A percentile compares a stretch with the other conserved stretches of the same genome.
Conservation (phyloP, 2,888 invertebrate species). For the Drosophila ochracea region DNA sequence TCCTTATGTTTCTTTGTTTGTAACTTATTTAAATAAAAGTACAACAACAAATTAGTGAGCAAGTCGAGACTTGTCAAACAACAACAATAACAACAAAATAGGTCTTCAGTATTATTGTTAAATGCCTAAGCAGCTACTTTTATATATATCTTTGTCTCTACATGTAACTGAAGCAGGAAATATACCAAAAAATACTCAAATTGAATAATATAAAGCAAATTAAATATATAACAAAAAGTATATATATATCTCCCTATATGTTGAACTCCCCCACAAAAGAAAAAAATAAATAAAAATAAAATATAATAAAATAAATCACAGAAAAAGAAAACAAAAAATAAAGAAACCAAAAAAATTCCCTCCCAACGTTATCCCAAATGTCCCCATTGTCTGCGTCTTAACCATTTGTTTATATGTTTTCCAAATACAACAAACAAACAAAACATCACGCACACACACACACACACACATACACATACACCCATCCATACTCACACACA, state of each 20-base stretch:
- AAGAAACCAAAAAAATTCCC: slow-evolving; percentile 40
- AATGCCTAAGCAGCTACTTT: slow-evolving; percentile 51
- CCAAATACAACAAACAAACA: slow-evolving; percentile 74
- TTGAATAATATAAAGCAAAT: slow-evolving; percentile 46
- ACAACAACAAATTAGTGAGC: slow-evolving; percentile 36
- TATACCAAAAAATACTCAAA: slow-evolving; percentile 35
- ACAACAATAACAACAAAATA: slow-evolving; percentile 44
- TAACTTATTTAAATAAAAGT: slow-evolving; percentile 31
- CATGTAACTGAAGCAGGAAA: slow-evolving; percentile 41
- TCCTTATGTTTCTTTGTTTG: slow-evolving; percentile 7
- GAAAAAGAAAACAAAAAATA: slow-evolving; percentile 38
- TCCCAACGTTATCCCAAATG: slow-evolving; percentile 86
- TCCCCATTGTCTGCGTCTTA: slow-evolving; percentile 93
- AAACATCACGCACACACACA: slow-evolving; percentile 54
- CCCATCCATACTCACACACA: slow-evolving; percentile 27
- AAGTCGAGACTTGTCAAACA: slow-evolving; percentile 48
- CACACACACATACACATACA: slow-evolving; percentile 60
- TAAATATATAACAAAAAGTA: slow-evolving; percentile 50
- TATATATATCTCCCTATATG: slow-evolving; percentile 83
- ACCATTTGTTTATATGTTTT: slow-evolving; percentile 88
- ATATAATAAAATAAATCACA: slow-evolving; percentile 25
- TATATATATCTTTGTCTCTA: slow-evolving; percentile 50
- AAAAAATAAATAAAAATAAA: slow-evolving; percentile 34
- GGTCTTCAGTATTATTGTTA: slow-evolving; percentile 82
- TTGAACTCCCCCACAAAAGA: slow-evolving; percentile 81